Percentiles rank a stretch among this genome's conserved stretches.
Conservation (phyloP, 2,113 vertebrate genomes). For the Protomyctophum bolini region DNA sequence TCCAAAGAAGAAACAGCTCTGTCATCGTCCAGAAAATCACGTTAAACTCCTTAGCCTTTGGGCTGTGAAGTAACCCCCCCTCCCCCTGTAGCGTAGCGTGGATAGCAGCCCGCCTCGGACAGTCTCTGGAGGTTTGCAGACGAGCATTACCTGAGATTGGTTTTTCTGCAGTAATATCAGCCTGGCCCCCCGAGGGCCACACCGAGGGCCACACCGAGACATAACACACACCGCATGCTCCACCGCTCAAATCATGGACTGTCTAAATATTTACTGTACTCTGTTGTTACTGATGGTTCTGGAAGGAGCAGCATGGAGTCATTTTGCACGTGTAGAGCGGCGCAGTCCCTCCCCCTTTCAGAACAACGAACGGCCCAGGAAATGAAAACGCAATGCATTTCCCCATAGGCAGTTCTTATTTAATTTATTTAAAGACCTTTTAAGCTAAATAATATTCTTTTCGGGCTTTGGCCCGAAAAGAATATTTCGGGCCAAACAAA, state of each 20-base stretch:
- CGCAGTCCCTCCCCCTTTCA: too few relatives aligned
- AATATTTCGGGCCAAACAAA: too few relatives aligned
- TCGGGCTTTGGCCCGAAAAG: too few relatives aligned
- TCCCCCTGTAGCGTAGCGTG: too few relatives aligned
- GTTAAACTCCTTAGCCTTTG: conserved; percentile 49
- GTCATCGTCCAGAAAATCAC: conserved; percentile 67
- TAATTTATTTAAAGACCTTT: too few relatives aligned
- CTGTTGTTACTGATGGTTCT: conserved; percentile 9
- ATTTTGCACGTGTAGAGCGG: too few relatives aligned
- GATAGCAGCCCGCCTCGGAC: too few relatives aligned
- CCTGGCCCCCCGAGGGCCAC: too few relatives aligned
- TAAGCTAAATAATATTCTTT: too few relatives aligned
- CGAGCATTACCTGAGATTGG: conserved; percentile 49
- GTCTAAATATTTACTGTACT: conserved; percentile 54
- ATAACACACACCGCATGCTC: conserved; percentile 44
- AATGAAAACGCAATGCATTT: too few relatives aligned
- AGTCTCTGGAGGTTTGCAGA: conserved; percentile 48
- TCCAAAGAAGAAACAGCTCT: conserved; percentile 60
- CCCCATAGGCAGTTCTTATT: too few relatives aligned
- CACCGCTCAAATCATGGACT: conserved; percentile 43
- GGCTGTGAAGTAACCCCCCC: conserved; percentile 42
- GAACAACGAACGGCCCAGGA: too few relatives aligned
- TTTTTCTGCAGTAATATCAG: conserved; percentile 65
- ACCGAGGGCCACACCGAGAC: conserved; percentile 39
- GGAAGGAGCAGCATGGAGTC: conserved; percentile 24